These are phyloP conservation scores for Aleiodes sp. DNA, from an alignment of 1,140 invertebrate species.

Conservation along the genomic window DNA sequence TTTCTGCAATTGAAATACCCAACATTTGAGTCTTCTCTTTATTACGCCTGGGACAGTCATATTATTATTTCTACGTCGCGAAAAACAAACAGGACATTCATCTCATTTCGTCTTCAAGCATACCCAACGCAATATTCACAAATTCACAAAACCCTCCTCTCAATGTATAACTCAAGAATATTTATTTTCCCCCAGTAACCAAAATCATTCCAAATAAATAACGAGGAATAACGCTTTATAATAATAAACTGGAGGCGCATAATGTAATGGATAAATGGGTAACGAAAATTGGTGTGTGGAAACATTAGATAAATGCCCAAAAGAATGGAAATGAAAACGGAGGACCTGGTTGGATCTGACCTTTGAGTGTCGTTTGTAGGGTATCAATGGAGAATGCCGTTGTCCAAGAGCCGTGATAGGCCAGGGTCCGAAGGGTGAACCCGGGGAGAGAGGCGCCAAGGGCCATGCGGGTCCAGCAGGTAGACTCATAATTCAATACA, in stretches of 20 bases:
- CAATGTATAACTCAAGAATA: no score
- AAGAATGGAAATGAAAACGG: conserved; percentile 40
- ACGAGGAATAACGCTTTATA: no score
- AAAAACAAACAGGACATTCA: no score
- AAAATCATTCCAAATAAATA: conserved; percentile 28
- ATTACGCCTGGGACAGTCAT: no score
- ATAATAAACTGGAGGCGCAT: background rate
- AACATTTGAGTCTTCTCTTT: no score
- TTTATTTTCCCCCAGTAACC: no score
- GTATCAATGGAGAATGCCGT: conserved; percentile 63
- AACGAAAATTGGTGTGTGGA: background rate
- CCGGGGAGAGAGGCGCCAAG: conserved; percentile 63
- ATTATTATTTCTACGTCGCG: no score
- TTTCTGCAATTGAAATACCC: no score
- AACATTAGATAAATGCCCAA: background rate
- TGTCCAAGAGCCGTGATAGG: conserved; percentile 60
- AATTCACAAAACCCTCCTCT: no score
- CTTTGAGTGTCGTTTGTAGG: conserved; percentile 60
- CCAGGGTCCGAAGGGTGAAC: conserved; percentile 64
- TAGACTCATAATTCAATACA: conserved; percentile 47
- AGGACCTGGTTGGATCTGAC: conserved; percentile 63
- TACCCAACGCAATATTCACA: no score
- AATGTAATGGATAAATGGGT: background rate
- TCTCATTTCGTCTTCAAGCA: no score
- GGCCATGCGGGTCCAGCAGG: conserved; percentile 62